phyloP scores from a whole-genome alignment of 2,888 invertebrate species.

The Rhamphomyia laevipes region DNA sequence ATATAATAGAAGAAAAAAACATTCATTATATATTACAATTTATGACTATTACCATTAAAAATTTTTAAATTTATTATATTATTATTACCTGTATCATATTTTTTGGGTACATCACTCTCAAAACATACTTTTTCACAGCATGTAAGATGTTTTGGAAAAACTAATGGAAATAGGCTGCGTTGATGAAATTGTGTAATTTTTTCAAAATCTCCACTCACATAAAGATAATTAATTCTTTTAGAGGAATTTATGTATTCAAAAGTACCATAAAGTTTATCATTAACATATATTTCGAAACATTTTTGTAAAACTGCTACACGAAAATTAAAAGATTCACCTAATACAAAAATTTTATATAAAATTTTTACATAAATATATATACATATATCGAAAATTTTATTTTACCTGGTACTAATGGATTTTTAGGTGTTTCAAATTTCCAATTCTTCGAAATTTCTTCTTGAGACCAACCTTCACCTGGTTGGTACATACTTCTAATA shows the following conservation, averaged over 20 bases:
- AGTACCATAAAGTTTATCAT: constrained; percentile 33
- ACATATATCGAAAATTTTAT: not conserved
- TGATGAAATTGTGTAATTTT: constrained; percentile 36
- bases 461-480: constrained; percentile 36
- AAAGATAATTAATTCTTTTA: constrained; percentile 32
- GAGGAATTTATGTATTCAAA: constrained; percentile 34
- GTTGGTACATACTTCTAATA: constrained; percentile 36
- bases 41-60: not conserved
- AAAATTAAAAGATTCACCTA: constrained; percentile 32
- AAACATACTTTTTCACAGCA: constrained; percentile 32
- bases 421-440: constrained; percentile 34
- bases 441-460: constrained; percentile 37
- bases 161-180: constrained; percentile 32
- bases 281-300: constrained; percentile 36
- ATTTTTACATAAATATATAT: not conserved
- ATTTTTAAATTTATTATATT: not conserved
- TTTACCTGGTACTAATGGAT: constrained; percentile 32
- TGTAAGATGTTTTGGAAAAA: constrained; percentile 30
- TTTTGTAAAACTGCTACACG: constrained; percentile 34
- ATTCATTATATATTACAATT: not conserved
- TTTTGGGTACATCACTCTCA: constrained; percentile 33
- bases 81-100: constrained; percentile 30
- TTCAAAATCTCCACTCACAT: constrained; percentile 33
- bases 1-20: too few relatives aligned
- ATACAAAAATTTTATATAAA: not conserved